Base-by-base conservation (phyloP, 2,888 invertebrate genomes). In the Ischnus inquisitorius region DNA sequence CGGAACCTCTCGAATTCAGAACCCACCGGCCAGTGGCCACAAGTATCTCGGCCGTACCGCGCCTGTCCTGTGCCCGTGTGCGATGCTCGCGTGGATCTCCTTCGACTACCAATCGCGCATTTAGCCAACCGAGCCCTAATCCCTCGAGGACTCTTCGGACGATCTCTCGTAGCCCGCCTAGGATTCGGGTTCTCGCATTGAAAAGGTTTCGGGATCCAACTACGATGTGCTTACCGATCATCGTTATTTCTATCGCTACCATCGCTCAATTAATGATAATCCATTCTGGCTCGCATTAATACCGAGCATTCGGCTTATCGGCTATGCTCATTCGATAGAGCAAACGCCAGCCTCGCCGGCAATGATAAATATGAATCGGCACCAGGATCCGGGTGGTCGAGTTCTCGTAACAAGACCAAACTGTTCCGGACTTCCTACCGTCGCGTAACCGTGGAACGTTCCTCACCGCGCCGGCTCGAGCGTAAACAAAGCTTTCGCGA, bases 61-160 rank as follows among this genome's bases (percentile, higher is more conserved):
- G 57, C 43, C 25, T 62, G 48, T 34, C n/a, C 75, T 76, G 19
- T 75, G 65, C 51, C 22, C 54, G 65, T n/a, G 14, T 57, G 76
- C 41, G 16, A 60, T 69, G 78, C 71, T 64, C 83, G 28, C 77
- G 54, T 62, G 57, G 83, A 34, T 34, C 89, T 91, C 88, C 90
- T 91, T 90, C 90, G 89, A 89, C 89, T 89, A 88, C 89, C 91
- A 92, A 92, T 92, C 92, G 90, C 91, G 90, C 90, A 90, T 92
- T 91, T 89, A 91, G 88, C 79, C 77, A 75, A 90, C 89, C 88
- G 87, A 60, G 81, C 85, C 88, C 90, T 91, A 91, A 92, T 92
- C 90, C 90, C 90, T 91, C 87, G 89, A 92, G 91, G 89, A 92
- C 92, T 91, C 90, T 90, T 88, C 88, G 86, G 71, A 25, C 48